Conservation (phyloP, 2,113 vertebrate genomes). For the Mobula hypostoma region DNA sequence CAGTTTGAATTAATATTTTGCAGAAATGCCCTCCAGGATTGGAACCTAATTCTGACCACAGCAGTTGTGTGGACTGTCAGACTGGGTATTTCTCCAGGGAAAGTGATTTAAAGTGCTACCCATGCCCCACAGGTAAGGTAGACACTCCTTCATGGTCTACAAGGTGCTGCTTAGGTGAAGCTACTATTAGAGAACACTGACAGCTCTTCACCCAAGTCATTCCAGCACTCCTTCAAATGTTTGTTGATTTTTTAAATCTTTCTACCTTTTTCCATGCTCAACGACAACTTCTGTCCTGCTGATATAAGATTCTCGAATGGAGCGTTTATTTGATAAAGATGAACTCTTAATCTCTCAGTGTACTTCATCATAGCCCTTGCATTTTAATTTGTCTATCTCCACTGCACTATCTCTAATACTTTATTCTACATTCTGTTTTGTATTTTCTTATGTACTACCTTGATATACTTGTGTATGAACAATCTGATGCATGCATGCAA, state of each 20-base stretch:
- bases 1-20: not conserved
- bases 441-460: too few relatives aligned
- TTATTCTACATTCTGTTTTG: too few relatives aligned
- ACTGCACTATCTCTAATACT: too few relatives aligned
- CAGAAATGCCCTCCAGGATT: conserved; percentile 56
- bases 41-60: conserved; percentile 54
- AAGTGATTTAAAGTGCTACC: conserved; percentile 51
- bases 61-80: conserved; percentile 51
- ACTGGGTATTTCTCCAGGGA: conserved; percentile 54
- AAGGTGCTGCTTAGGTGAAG: conserved; percentile 19
- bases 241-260: not conserved
- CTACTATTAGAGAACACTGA: not conserved
- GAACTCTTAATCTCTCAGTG: too few relatives aligned
- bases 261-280: not conserved
- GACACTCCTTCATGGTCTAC: conserved; percentile 25
- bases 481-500: too few relatives aligned
- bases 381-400: too few relatives aligned
- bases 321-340: too few relatives aligned
- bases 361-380: too few relatives aligned
- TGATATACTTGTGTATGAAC: too few relatives aligned
- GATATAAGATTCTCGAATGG: too few relatives aligned
- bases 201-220: not conserved
- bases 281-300: too few relatives aligned
- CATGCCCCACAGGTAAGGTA: conserved; percentile 66
- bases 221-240: not conserved